Conservation (phyloP, 2,888 invertebrate genomes). For the Proisotoma minuta region DNA sequence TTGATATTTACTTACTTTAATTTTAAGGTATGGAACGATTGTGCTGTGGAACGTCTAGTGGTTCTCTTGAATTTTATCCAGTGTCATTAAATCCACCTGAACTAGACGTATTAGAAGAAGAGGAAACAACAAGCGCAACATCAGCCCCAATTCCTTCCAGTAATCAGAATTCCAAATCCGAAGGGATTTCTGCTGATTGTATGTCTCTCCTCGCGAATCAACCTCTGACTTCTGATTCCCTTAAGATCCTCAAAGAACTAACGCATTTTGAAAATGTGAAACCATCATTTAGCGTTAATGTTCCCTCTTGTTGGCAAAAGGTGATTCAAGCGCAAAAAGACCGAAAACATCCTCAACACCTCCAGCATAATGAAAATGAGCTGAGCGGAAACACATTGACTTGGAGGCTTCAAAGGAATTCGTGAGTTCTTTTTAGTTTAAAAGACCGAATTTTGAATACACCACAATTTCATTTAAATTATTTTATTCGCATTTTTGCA, state of each 20-base stretch:
- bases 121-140: slow-evolving; percentile 42
- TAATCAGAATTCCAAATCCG: not conserved
- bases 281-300: slow-evolving; percentile 74
- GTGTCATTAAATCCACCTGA: slow-evolving; percentile 55
- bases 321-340: slow-evolving; percentile 87
- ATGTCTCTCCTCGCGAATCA: slow-evolving; percentile 28
- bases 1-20: slow-evolving; percentile 8
- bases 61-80: slow-evolving; percentile 74
- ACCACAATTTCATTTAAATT: not conserved
- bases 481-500: slow-evolving; percentile 46
- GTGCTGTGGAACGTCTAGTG: slow-evolving; percentile 75
- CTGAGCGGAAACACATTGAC: slow-evolving; percentile 56
- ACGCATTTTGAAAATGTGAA: slow-evolving; percentile 70
- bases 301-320: slow-evolving; percentile 90
- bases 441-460: slow-evolving; percentile 5
- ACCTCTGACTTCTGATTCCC: slow-evolving; percentile 20
- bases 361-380: slow-evolving; percentile 55
- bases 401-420: slow-evolving; percentile 60
- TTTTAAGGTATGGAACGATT: slow-evolving; percentile 68
- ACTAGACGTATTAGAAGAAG: slow-evolving; percentile 63
- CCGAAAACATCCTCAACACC: slow-evolving; percentile 76
- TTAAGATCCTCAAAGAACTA: slow-evolving; percentile 64
- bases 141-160: not conserved
- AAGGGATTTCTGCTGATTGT: slow-evolving; percentile 8
- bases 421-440: slow-evolving; percentile 28